Conservation (phyloP, 2,888 invertebrate genomes). For the Drosophila atripex region DNA sequence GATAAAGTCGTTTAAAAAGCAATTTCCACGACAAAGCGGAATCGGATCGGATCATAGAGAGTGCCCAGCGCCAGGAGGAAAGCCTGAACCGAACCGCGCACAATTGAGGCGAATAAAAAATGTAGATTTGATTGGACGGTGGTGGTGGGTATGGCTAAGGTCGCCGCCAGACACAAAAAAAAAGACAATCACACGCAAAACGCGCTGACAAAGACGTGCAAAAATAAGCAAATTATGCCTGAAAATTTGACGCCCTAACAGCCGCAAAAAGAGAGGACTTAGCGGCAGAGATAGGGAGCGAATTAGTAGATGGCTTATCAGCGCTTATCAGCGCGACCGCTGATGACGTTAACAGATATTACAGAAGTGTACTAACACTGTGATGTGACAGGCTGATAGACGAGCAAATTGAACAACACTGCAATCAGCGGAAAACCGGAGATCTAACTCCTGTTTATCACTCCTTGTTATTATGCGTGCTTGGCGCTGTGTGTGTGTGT, state of each 20-base stretch:
- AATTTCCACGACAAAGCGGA: constrained; percentile 28
- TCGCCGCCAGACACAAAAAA: constrained; percentile 27
- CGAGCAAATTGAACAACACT: constrained; percentile 65
- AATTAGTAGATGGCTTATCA: constrained; percentile 46
- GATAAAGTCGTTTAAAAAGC: constrained; percentile 39
- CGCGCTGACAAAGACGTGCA: constrained; percentile 35
- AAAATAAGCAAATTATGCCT: constrained; percentile 25
- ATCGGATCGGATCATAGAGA: constrained; percentile 2
- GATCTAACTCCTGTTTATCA: constrained; percentile 34
- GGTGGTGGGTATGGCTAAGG: constrained; percentile 34
- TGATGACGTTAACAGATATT: constrained; percentile 32
- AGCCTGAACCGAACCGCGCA: constrained; percentile 29
- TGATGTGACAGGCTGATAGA: constrained; percentile 22
- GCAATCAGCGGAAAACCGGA: constrained; percentile 49
- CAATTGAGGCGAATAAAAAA: constrained; percentile 16
- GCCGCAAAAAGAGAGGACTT: constrained; percentile 2
- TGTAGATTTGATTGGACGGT: constrained; percentile 25
- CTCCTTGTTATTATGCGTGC: constrained; percentile 4
- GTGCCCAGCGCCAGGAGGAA: constrained; percentile 7
- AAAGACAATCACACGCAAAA: constrained; percentile 4
- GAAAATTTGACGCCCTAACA: constrained; percentile 18
- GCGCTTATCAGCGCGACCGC: constrained; percentile 35
- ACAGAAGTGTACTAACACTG: constrained; percentile 10
- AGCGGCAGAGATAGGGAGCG: constrained; percentile 11
- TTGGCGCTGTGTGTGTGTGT: constrained; percentile 18